A percentile compares a stretch with the other conserved stretches of the same genome.
These are phyloP conservation scores for Salvelinus namaycush DNA, from an alignment of 2,113 vertebrate genomes.

Conservation along the genomic window DNA sequence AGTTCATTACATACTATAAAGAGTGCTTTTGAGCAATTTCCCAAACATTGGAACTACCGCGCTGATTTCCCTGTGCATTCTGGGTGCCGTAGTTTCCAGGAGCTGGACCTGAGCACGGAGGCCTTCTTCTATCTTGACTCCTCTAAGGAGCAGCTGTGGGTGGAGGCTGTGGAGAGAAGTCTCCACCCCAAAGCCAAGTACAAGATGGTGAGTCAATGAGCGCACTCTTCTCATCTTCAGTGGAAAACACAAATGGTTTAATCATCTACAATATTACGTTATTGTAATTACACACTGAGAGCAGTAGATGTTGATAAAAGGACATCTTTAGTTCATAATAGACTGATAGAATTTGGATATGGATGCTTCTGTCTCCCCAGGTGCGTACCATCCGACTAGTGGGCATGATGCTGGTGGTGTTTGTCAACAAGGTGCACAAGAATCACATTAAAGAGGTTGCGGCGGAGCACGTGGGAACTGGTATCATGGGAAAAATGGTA, in stretches of 20 bases:
- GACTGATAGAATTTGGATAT: background rate
- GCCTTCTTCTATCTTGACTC: constrained; percentile 98
- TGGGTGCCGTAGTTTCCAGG: constrained; percentile 84
- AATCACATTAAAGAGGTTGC: constrained; percentile 82
- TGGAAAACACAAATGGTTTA: background rate
- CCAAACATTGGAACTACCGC: no score
- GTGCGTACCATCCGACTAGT: constrained; percentile 88
- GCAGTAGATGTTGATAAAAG: no score
- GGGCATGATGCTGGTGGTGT: constrained; percentile 96
- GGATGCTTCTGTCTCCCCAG: constrained; percentile 57
- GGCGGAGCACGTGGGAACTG: constrained; percentile 89
- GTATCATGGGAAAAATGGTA: constrained; percentile 98
- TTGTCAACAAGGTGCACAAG: constrained; percentile 81
- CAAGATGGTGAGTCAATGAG: constrained; percentile 78
- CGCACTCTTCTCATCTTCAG: no score
- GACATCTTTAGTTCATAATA: background rate
- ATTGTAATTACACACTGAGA: constrained; percentile 28
- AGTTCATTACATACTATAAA: no score
- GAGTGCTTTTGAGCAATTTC: no score
- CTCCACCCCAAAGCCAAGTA: constrained; percentile 88
- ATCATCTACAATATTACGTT: background rate
- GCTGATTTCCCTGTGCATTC: no score
- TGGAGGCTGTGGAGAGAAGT: constrained; percentile 81
- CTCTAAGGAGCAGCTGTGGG: constrained; percentile 90
- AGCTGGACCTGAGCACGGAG: constrained; percentile 96